Evolutionary conservation across 2,797 vertebrate genomes (phyloP), one percentile per base, ranked within the genome.

Genomic region (Echiichthys vipera): DNA sequence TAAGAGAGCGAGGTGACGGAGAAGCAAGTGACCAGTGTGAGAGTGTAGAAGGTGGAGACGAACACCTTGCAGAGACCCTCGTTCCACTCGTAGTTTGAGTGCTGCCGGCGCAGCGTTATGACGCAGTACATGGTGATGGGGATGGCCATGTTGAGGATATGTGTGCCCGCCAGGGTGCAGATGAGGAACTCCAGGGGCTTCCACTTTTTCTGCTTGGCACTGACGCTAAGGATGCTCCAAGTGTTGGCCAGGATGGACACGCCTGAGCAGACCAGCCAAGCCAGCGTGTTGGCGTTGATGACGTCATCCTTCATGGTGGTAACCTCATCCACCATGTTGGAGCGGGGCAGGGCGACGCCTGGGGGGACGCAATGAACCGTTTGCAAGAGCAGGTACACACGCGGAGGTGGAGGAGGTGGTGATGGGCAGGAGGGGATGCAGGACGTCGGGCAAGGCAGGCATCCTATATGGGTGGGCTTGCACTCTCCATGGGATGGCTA

Each of bases 121-220:
- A 98, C 96, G 0, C 96, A 95, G 69, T 98, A 98, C 90, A 97
- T 97, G 87, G 97, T 95, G 73, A 98, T 94, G 81, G 97, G 97
- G 87, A 98, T 93, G 7, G 95, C 94, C 87, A 96, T 95, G 87
- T 97, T 98, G 80, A 98, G 96, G 91, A 97, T 97, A 93, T 98
- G 97, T 0, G 97, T 97, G 77, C 96, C 97, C 0, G 97, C 97
- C 78, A 98, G 91, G 0, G 92, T 96, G 91, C 97, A 98, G 78
- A 98, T 95, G 74, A 98, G 95, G 88, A 98, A 97, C 90, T 98
- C 97, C 85, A 98, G 92, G 0, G 97, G 96, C 85, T 98, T 98
- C 97, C 97, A 98, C 93, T 97, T 98, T 89, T 97, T 97, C 93
- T 98, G 97, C 94, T 97, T 97, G 92, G 97, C 96, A 1, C 96